phyloP scores from a whole-genome alignment of 2,797 vertebrate species.

The Rhyacichthys aspro region DNA sequence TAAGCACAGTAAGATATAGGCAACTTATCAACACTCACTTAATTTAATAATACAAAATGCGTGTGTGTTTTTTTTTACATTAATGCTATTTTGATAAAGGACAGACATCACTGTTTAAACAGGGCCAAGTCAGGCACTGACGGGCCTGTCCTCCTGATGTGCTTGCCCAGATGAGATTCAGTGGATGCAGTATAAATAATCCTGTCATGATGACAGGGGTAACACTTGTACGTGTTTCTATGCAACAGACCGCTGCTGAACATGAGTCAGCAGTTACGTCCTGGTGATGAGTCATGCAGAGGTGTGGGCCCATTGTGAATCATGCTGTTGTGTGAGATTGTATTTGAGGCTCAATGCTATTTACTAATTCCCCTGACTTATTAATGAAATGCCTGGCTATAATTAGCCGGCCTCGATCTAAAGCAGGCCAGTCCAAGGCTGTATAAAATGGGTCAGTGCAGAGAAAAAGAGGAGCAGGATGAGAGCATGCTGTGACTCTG shows the following conservation, averaged over 20 bases:
- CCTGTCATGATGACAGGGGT: no score
- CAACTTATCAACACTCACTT: no score
- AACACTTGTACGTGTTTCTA: conserved; percentile 30
- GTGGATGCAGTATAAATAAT: no score
- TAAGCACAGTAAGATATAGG: no score
- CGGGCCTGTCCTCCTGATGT: no score
- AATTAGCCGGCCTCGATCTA: conserved; percentile 79
- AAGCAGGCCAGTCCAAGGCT: conserved; percentile 79
- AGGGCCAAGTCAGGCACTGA: no score
- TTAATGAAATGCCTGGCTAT: conserved; percentile 75
- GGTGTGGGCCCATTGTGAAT: conserved; percentile 53
- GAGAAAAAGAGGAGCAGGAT: conserved; percentile 6
- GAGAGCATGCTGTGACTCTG: neutral
- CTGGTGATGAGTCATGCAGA: conserved; percentile 52
- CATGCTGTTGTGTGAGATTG: conserved; percentile 12
- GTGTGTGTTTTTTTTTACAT: no score
- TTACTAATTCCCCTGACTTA: conserved; percentile 75
- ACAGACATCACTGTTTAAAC: no score
- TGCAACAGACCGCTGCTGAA: conserved; percentile 44
- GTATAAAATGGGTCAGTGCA: conserved; percentile 78
- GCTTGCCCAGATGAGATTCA: no score
- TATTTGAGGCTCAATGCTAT: conserved; percentile 54
- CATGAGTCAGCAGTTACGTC: conserved; percentile 45
- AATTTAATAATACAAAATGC: no score
- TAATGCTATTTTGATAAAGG: no score